phyloP scores from a whole-genome alignment of 2,888 invertebrate genomes.

The Blomia tropicalis region DNA sequence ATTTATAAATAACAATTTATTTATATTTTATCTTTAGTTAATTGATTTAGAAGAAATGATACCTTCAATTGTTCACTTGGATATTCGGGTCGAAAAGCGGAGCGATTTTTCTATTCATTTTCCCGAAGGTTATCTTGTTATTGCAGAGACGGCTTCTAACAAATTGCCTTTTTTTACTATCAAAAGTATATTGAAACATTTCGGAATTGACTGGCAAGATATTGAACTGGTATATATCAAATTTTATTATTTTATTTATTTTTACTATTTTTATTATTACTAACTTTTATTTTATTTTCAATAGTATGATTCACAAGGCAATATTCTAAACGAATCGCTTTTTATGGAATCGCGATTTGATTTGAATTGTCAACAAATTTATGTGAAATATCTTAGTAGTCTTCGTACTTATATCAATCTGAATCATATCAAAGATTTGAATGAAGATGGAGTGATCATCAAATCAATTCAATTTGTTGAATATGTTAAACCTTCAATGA shows the following conservation, averaged over 20 bases:
- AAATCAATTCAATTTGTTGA: background rate
- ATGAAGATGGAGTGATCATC: constrained; percentile 7
- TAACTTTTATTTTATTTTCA: constrained; percentile 10
- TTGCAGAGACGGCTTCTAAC: background rate
- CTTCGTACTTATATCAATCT: constrained; percentile 3
- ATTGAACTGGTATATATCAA: constrained; percentile 8
- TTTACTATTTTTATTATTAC: background rate
- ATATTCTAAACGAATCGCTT: background rate
- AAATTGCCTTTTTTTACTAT: background rate
- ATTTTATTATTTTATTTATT: background rate
- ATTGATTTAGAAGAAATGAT: background rate
- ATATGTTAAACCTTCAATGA: background rate
- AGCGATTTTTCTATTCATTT: background rate
- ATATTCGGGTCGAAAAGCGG: background rate
- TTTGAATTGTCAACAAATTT: background rate
- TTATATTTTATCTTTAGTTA: background rate
- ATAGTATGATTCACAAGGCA: background rate
- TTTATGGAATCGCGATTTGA: background rate
- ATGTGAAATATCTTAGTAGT: constrained; percentile 11
- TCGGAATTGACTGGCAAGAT: constrained; percentile 3
- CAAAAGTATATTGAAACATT: background rate
- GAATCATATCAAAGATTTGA: background rate
- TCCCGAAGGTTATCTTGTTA: constrained; percentile 6
- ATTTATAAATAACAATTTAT: background rate
- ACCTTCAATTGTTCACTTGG: background rate